Base-by-base conservation (phyloP, 2,888 invertebrate species). In the Lordiphosa fenestrarum region DNA sequence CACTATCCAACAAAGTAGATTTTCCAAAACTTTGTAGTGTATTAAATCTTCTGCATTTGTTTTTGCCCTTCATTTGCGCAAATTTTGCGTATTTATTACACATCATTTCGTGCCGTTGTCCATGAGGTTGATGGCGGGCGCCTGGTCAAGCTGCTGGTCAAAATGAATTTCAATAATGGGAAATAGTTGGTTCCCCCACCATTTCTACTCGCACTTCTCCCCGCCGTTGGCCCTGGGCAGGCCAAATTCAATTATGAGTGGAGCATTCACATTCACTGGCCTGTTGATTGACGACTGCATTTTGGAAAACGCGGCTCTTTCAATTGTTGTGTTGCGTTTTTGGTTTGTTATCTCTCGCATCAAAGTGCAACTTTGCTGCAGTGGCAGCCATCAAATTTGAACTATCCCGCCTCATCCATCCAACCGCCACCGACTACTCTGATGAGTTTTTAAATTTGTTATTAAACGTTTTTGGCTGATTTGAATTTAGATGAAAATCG, bases 161-260 rank as follows among this genome's bases (percentile, higher is more conserved):
- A 76, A 84, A 69, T 68, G 73, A 66, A 77, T 84, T 86, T 75
- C 70, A 74, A 84, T 85, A 82, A 75, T 78, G 68, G 66, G 67
- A 69, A 73, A 74, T 66, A 66, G 59, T 47, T 66, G 47, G 38
- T 55, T 38, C 35, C 42, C 47, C 4, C 23, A 0, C 41, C 40
- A 15, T 44, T 30, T 33, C 44, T n/a, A 9, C 15, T 53, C 37
- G 12, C 12, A 6, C 41, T n/a, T n/a, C n/a, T 12, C 41, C 41
- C 37, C 15, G 19, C 10, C 38, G 38, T 19, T 30, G 30, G 15
- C 36, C 10, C 57, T 55, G 60, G 6, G 49, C 52, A 23, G 48
- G 50, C 42, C 69, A 85, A 88, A 88, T 87, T 88, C 84, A 87
- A 88, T 88, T 88, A 86, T 78, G 71, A 78, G 68, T 67, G 56